Evolutionary conservation across 2,888 invertebrate species (phyloP), one percentile per base, ranked within the genome.

Genomic region (Cecidostiba fungosa): DNA sequence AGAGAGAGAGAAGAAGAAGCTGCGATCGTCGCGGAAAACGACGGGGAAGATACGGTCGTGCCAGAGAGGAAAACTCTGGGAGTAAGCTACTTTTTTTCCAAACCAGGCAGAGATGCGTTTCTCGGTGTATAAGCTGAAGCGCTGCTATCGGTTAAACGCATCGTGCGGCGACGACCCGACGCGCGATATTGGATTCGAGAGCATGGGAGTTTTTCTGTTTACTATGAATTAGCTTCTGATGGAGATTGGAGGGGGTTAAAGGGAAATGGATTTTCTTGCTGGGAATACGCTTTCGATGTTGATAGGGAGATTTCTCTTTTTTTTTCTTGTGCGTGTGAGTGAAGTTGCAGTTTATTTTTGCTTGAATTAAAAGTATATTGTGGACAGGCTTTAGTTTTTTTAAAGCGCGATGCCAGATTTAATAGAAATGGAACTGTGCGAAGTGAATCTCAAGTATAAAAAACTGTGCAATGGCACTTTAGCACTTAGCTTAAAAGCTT

Each of bases 71-170:
- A 66, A 88, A 81, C 78, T 73, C 54, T 66, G 74, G 43, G 19
- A 72, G 69, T 76, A 85, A 87, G 84, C 81, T 73, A 74, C 50
- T 87, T 83, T 85, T 84, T 66, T 32, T 59, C 62, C 78, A 8
- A 29, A 43, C 74, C 47, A 36, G 43, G 26, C 43, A 23, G 8
- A 39, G 8, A 39, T 43, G 66, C 77, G 43, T 62, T 43, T 12
- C 23, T 47, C 77, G 29, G 29, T 59, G 39, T 23, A 14, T 50
- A 32, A 43, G 62, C 84, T 3, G 50, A 78, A 59, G 54, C 62
- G 39, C 23, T n/a, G 23, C 29, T 47, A 70, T 69, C 50, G 69
- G 69, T 19, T 26, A 36, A 79, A 72, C 78, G 59, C 36, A 50
- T 79, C 72, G 69, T 50, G 47, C 70, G 43, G n/a, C 43, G 19